phyloP scores from a whole-genome alignment of 1,140 invertebrate species.

The Conus ventricosus region DNA sequence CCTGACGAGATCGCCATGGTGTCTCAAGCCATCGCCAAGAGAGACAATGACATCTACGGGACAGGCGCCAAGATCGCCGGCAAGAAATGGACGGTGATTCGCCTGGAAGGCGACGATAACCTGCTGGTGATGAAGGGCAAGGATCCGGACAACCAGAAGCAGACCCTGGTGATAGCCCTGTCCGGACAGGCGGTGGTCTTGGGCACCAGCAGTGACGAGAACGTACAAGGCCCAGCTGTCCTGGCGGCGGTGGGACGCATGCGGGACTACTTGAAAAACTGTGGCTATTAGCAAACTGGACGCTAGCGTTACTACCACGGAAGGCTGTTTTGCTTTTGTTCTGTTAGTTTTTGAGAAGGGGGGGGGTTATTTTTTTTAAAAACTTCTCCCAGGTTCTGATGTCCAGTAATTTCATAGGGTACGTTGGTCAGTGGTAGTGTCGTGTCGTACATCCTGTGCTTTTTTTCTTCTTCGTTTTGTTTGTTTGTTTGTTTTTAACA shows the following conservation, averaged over 20 bases:
- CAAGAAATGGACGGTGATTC: constrained; percentile 42
- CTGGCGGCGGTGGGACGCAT: constrained; percentile 33
- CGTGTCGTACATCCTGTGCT: no score
- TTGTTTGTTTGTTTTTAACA: no score
- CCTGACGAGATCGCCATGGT: constrained; percentile 36
- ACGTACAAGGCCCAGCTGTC: constrained; percentile 26
- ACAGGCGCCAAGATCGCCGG: constrained; percentile 34
- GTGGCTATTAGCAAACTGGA: constrained; percentile 25
- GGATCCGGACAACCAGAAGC: constrained; percentile 37
- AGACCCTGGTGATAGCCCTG: constrained; percentile 34
- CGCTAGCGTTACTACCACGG: no score
- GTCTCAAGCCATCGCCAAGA: constrained; percentile 18
- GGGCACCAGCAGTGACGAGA: constrained; percentile 39
- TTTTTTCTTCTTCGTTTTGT: no score
- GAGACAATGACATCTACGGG: constrained; percentile 35
- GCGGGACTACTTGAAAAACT: constrained; percentile 43
- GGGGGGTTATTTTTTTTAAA: no score
- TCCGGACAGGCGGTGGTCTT: constrained; percentile 36
- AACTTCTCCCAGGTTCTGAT: no score
- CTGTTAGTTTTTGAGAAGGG: no score
- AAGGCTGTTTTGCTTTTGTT: no score
- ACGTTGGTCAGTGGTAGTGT: no score
- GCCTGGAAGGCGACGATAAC: constrained; percentile 29
- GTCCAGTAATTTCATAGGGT: no score
- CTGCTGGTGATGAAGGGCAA: constrained; percentile 40